Evolutionary conservation across 2,797 vertebrate genomes (phyloP).

Genomic region (Kryptolebias ocellatus): DNA sequence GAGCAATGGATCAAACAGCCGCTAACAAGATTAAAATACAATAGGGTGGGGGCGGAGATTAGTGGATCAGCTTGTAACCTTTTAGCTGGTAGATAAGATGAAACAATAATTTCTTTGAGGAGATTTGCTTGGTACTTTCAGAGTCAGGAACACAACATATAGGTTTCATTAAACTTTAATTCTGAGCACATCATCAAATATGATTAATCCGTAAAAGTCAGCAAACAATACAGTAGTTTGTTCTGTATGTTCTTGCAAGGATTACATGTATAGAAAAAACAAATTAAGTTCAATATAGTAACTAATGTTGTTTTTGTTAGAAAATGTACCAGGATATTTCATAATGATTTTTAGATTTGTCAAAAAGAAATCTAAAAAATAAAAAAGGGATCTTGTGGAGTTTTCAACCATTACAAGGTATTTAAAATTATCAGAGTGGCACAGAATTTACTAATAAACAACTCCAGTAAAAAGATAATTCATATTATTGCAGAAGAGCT

Average conservation of each 20-base stretch:
- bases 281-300: too few species aligned
- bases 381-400: background rate
- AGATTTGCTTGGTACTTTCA: conserved; percentile 20
- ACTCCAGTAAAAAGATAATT: background rate
- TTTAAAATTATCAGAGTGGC: background rate
- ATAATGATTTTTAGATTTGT: too few species aligned
- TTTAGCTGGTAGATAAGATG: conserved; percentile 26
- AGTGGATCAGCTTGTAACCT: conserved; percentile 30
- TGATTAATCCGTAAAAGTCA: background rate
- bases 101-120: conserved; percentile 39
- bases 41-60: conserved; percentile 13
- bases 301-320: too few species aligned
- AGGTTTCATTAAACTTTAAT: background rate
- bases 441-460: background rate
- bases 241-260: too few species aligned
- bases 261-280: too few species aligned
- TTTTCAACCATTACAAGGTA: background rate
- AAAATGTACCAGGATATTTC: too few species aligned
- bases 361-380: too few species aligned
- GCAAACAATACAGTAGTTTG: background rate
- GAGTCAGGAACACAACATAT: conserved; percentile 11
- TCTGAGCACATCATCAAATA: background rate
- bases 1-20: conserved; percentile 45
- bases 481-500: background rate
- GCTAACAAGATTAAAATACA: conserved; percentile 42